phyloP scores from a whole-genome alignment of 1,140 invertebrate species.

The Spodoptera litura region DNA sequence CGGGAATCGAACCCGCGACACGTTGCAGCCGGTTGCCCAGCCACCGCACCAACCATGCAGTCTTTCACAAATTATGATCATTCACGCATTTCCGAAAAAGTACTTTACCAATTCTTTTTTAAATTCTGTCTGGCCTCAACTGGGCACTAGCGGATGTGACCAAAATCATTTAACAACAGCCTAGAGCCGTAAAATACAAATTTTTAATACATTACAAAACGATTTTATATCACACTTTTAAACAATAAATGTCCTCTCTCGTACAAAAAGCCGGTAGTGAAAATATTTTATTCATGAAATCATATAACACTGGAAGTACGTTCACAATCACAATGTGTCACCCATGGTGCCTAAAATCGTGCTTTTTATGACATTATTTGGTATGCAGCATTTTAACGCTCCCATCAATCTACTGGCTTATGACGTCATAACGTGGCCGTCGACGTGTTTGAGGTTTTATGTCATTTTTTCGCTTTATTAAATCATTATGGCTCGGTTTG shows the following conservation, averaged over 20 bases:
- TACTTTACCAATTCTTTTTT: no score
- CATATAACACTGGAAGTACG: background rate
- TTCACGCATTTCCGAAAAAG: no score
- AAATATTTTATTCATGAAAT: background rate
- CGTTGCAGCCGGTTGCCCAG: no score
- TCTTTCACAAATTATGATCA: no score
- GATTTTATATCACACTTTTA: background rate
- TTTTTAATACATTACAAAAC: no score
- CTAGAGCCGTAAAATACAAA: no score
- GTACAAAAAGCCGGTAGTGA: background rate
- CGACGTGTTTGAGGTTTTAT: conserved; percentile 18
- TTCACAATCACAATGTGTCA: background rate
- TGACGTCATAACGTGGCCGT: conserved; percentile 17
- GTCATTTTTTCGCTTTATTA: conserved; percentile 16
- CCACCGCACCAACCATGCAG: no score
- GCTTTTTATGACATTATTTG: background rate
- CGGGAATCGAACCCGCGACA: no score
- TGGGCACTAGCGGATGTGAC: no score
- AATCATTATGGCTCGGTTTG: conserved; percentile 6
- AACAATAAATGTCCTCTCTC: background rate
- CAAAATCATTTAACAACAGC: no score
- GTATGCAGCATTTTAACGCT: conserved; percentile 24
- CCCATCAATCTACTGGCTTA: conserved; percentile 14
- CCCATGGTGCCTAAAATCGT: conserved; percentile 10
- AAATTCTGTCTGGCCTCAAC: no score